phyloP scores from a whole-genome alignment of 2,113 vertebrate species.

The Ptilonorhynchus violaceus region DNA sequence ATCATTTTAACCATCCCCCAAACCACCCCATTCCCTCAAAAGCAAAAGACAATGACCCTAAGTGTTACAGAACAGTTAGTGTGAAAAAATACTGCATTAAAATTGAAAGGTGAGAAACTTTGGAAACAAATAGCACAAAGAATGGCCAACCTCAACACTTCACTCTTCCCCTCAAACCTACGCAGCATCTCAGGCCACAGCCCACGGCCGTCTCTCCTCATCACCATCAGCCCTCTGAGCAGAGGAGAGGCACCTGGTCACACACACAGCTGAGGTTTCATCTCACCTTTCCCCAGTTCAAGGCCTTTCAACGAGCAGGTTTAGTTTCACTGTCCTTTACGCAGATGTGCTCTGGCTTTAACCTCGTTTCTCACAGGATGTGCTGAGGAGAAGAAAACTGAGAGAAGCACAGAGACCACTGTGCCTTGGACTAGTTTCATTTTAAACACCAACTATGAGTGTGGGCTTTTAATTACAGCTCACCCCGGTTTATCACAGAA shows the following conservation, averaged over 20 bases:
- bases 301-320: not conserved
- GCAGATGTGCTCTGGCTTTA: not conserved
- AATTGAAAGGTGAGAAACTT: not conserved
- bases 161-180: rapidly evolving
- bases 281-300: rapidly evolving
- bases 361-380: not conserved
- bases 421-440: not conserved
- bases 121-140: not conserved
- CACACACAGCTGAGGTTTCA: not conserved
- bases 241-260: not conserved
- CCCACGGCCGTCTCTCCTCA: rapidly evolving
- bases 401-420: not conserved
- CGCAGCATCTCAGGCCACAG: not conserved
- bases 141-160: not conserved
- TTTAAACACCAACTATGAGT: not conserved
- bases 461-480: not conserved
- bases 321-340: not conserved
- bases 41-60: not conserved
- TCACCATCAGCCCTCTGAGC: not conserved
- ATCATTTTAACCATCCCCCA: not conserved
- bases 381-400: not conserved
- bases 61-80: not conserved
- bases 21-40: not conserved
- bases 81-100: not conserved
- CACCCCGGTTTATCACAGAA: not conserved